Evolutionary conservation across 2,888 invertebrate genomes (phyloP).

Genomic region (Chrysina gloriosa): DNA sequence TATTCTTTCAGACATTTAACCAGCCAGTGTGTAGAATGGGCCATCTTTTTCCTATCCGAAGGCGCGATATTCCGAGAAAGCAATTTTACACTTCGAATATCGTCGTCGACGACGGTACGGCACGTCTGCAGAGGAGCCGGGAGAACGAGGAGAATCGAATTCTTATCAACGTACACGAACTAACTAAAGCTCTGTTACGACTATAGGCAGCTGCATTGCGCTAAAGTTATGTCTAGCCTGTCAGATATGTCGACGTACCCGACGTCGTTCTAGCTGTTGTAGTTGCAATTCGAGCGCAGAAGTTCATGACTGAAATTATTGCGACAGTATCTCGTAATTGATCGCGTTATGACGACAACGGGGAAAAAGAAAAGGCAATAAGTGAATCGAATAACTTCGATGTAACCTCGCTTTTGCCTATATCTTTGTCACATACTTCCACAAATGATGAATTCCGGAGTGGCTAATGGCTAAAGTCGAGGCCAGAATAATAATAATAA

Average conservation of each 20-base stretch:
- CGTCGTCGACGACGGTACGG: constrained; percentile 6
- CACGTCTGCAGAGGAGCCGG: too few relatives aligned
- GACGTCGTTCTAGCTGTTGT: not conserved
- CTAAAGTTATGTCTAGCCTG: constrained; percentile 14
- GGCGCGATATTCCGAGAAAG: constrained; percentile 17
- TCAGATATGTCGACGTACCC: constrained; percentile 22
- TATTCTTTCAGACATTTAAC: constrained; percentile 26
- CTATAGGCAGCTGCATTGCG: constrained; percentile 36
- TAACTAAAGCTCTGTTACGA: constrained; percentile 20
- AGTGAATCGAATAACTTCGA: too few relatives aligned
- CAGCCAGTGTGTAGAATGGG: constrained; percentile 22
- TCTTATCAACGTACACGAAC: constrained; percentile 31
- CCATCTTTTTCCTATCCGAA: constrained; percentile 8
- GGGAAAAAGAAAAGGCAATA: too few relatives aligned
- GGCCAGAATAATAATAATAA: too few relatives aligned
- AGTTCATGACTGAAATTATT: constrained; percentile 24
- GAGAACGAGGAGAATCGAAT: constrained; percentile 33
- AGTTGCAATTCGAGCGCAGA: not conserved
- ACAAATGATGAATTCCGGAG: too few relatives aligned
- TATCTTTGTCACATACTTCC: too few relatives aligned
- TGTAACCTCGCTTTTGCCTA: too few relatives aligned
- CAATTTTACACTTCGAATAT: constrained; percentile 32
- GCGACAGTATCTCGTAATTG: constrained; percentile 9
- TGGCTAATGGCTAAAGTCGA: too few relatives aligned
- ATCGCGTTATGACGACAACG: constrained; percentile 8